phyloP scores from a whole-genome alignment of 2,113 vertebrate species.

The Sclerurus mexicanus region DNA sequence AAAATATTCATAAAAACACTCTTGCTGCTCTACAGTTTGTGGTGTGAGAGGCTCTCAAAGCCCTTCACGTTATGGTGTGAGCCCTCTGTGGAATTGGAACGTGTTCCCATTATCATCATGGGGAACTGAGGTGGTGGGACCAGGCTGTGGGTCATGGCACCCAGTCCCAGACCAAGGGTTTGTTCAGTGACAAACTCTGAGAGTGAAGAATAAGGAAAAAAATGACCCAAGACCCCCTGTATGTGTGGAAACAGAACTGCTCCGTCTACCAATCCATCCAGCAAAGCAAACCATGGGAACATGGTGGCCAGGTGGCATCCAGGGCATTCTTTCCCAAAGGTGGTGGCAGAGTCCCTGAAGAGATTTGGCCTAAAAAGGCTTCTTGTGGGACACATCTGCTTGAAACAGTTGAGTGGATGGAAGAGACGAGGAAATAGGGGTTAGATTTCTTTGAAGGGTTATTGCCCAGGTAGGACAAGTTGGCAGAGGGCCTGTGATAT shows the following conservation, averaged over 20 bases:
- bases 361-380: background rate
- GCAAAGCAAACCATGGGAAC: background rate
- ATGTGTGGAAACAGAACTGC: background rate
- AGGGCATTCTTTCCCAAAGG: background rate
- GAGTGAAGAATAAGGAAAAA: background rate
- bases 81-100: rapidly evolving
- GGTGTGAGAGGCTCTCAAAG: background rate
- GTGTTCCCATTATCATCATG: background rate
- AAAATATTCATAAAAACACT: background rate
- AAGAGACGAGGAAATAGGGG: background rate
- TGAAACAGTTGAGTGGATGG: background rate
- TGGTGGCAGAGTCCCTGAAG: background rate
- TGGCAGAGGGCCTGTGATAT: no score
- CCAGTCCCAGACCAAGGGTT: background rate
- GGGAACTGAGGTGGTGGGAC: background rate
- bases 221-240: background rate
- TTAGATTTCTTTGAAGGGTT: background rate
- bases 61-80: background rate
- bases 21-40: background rate
- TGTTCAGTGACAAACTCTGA: background rate
- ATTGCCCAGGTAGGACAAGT: no score
- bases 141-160: background rate
- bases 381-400: background rate
- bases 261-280: background rate
- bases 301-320: background rate